Percentiles rank a stretch among this genome's conserved stretches.
Evolutionary conservation across 2,888 invertebrate genomes (phyloP).

Genomic region (Amaurobius ferox): DNA sequence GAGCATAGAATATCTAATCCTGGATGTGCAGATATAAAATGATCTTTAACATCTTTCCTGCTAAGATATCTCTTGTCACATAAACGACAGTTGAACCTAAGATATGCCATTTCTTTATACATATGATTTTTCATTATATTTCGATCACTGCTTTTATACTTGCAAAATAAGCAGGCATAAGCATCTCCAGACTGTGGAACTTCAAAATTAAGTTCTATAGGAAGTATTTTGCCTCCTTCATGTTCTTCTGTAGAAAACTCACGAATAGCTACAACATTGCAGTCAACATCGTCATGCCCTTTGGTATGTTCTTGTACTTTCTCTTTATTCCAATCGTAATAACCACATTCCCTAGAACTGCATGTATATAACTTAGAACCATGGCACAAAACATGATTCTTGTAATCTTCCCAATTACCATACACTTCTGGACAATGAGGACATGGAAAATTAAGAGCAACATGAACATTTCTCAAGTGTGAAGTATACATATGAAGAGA

Average conservation of each 20-base stretch:
- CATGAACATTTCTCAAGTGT: constrained; percentile 42
- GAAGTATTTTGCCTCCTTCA: neutral
- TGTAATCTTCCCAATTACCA: constrained; percentile 19
- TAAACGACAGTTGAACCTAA: constrained; percentile 30
- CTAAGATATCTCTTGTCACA: constrained; percentile 40
- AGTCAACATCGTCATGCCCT: neutral
- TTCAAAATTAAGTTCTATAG: neutral
- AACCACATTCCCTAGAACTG: constrained; percentile 16
- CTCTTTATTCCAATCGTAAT: constrained; percentile 32
- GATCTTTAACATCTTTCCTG: constrained; percentile 25
- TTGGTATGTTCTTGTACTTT: constrained; percentile 30
- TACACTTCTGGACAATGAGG: constrained; percentile 40
- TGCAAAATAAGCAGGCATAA: constrained; percentile 46
- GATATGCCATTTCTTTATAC: constrained; percentile 48
- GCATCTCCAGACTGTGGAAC: neutral
- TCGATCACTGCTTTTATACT: constrained; percentile 30
- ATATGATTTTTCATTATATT: constrained; percentile 49
- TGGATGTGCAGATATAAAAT: constrained; percentile 23
- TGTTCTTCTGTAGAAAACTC: neutral
- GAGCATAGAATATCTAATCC: constrained; percentile 26
- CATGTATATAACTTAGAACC: constrained; percentile 56
- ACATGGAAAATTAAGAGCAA: constrained; percentile 43
- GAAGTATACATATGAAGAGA: constrained; percentile 17
- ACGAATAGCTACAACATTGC: constrained; percentile 13
- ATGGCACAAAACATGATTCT: constrained; percentile 51